These are phyloP conservation scores for Apotomis capreana DNA, from an alignment of 2,888 invertebrate species.

Conservation along the genomic window DNA sequence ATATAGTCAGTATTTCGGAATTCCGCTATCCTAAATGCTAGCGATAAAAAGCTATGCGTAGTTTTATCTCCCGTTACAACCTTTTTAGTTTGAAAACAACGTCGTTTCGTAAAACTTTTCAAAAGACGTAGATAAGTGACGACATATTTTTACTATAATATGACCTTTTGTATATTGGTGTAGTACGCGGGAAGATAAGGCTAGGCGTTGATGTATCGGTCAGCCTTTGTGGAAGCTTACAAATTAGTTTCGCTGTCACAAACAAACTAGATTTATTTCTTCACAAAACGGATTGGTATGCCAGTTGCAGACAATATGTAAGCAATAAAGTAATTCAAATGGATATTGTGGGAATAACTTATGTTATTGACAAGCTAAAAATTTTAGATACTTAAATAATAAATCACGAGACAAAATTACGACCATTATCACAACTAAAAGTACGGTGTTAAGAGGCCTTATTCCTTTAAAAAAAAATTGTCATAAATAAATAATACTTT, in stretches of 20 bases:
- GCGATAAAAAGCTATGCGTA: not conserved
- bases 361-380: too few species aligned
- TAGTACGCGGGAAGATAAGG: constrained; percentile 1
- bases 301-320: not conserved
- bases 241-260: constrained; percentile 29
- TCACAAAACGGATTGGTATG: not conserved
- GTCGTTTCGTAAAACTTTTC: too few species aligned
- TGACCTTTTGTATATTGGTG: constrained; percentile 2
- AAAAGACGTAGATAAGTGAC: not conserved
- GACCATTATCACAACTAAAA: too few species aligned
- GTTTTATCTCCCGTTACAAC: not conserved
- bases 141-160: not conserved
- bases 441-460: too few species aligned
- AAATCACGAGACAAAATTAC: too few species aligned
- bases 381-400: too few species aligned
- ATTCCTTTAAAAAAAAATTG: too few species aligned
- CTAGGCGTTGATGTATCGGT: constrained; percentile 23
- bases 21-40: not conserved
- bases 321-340: too few species aligned
- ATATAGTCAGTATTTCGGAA: not conserved
- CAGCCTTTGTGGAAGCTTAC: constrained; percentile 2
- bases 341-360: too few species aligned
- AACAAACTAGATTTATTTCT: constrained; percentile 6
- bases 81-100: not conserved
- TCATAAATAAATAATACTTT: too few species aligned